Evolutionary conservation across 2,113 vertebrate genomes (phyloP).

Genomic region (Bufo gargarizans): DNA sequence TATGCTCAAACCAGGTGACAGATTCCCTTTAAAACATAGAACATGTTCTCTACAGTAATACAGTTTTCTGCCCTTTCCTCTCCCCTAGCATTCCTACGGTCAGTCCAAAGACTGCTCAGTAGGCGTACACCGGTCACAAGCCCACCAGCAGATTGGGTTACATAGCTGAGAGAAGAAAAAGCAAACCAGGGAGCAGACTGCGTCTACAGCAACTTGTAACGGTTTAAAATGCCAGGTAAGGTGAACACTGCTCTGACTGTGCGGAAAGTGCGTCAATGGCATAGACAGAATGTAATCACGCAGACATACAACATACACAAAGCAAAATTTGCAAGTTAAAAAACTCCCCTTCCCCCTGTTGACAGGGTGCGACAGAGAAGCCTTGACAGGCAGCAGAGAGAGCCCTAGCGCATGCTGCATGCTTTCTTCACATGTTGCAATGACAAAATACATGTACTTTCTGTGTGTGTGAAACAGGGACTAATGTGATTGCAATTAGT

Average conservation of each 20-base stretch:
- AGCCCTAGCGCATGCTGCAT: too few relatives aligned
- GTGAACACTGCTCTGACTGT: background rate
- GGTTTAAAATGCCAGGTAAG: constrained; percentile 47
- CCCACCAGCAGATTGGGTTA: background rate
- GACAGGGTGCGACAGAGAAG: too few relatives aligned
- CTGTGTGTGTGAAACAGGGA: too few relatives aligned
- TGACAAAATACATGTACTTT: too few relatives aligned
- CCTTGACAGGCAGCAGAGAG: too few relatives aligned
- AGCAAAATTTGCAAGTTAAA: background rate
- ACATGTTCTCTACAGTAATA: background rate
- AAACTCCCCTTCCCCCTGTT: too few relatives aligned
- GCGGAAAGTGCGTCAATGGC: background rate
- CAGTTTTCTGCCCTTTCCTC: background rate
- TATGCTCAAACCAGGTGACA: too few relatives aligned
- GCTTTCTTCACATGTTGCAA: too few relatives aligned
- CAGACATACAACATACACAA: background rate
- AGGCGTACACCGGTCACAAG: background rate
- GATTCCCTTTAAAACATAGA: background rate
- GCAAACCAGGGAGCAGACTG: background rate
- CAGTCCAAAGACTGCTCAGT: background rate
- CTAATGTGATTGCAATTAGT: too few relatives aligned
- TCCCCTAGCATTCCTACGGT: background rate
- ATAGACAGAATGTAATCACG: background rate
- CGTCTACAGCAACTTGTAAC: background rate
- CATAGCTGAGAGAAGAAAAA: background rate